Evolutionary conservation across 1,140 invertebrate species (phyloP), one percentile per base, ranked within the genome.

Genomic region (Elysia chlorotica): DNA sequence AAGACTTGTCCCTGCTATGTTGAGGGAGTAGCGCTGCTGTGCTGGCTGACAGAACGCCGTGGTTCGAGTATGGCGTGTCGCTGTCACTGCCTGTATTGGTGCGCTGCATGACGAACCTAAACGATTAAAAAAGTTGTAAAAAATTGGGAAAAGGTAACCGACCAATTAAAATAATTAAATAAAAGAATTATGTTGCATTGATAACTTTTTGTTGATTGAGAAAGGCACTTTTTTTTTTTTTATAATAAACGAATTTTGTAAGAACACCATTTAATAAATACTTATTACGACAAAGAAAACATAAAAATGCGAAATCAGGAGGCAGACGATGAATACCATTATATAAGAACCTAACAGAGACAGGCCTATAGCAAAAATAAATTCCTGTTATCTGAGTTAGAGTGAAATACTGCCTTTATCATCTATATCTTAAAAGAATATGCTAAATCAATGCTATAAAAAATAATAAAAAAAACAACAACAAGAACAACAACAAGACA

Each of bases 51-150:
- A 76, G 41, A 28, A 76, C 74, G n/a, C 74, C 74, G 63, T 76
- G 74, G 31, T 76, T 76, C 6, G 63, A 33, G 66, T 76, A 76
- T 19, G 30, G 31, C 19, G 57, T 66, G 23, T 53, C 61, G 21
- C 41, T 66, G 23, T 36, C 61, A 10, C 36, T 62, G 36, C 21
- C 59, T 6, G 10, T 41, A 48, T 53, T 65, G 25, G 70, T 56
- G 23, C 74, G 69, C 56, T 73, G 71, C 74, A 76, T 76, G 21
- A 76, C 74, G 35, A 76, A 76, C 33, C 69, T 71, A 38, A 0
- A 6, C n/a, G 35, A 25, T 6, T 59, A 56, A 33, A 56, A n/a
- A 17, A 63, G 17, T 17, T 21, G 10, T 17, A 21, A 59, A 10
- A 10, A 10, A 6, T 48, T 48, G n/a, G 10, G 10, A 14, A 21